Conservation (phyloP, 2,113 vertebrate species). For the Trinectes maculatus region DNA sequence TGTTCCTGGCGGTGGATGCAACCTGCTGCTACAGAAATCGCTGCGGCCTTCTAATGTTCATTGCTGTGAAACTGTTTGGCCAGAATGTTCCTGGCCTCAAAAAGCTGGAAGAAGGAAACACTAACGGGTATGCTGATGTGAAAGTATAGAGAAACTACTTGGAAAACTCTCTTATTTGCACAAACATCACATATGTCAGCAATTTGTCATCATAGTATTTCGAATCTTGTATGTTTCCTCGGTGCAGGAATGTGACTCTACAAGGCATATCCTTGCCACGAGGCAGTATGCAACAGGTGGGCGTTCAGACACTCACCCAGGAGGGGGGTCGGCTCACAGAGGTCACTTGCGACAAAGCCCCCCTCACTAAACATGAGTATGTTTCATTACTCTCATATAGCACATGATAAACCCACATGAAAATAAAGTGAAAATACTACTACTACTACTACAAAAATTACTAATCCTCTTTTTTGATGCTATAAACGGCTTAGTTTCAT, state of each 20-base stretch:
- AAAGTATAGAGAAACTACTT: not conserved
- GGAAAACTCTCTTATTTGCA: not conserved
- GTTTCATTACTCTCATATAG: slow-evolving; percentile 22
- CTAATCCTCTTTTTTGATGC: too few species aligned
- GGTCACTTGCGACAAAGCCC: slow-evolving; percentile 80
- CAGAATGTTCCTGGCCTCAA: slow-evolving; percentile 73
- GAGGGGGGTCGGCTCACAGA: slow-evolving; percentile 59
- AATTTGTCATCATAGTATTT: not conserved
- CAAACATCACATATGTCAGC: not conserved
- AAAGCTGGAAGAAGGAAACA: slow-evolving; percentile 70
- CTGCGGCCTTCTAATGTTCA: slow-evolving; percentile 82
- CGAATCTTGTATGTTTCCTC: slow-evolving; percentile 22
- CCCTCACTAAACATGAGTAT: slow-evolving; percentile 82
- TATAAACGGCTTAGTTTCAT: too few species aligned
- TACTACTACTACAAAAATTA: too few species aligned
- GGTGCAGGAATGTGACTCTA: slow-evolving; percentile 76
- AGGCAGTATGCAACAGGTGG: slow-evolving; percentile 66
- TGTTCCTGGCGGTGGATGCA: slow-evolving; percentile 80
- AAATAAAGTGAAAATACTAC: not conserved
- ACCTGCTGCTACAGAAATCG: slow-evolving; percentile 83
- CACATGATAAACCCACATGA: not conserved
- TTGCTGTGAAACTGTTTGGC: slow-evolving; percentile 79
- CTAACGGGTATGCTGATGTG: slow-evolving; percentile 58
- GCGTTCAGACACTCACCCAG: slow-evolving; percentile 39
- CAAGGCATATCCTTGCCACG: slow-evolving; percentile 67